Evolutionary conservation across 2,797 vertebrate species (phyloP).

Genomic region (Protosalanx chinensis): DNA sequence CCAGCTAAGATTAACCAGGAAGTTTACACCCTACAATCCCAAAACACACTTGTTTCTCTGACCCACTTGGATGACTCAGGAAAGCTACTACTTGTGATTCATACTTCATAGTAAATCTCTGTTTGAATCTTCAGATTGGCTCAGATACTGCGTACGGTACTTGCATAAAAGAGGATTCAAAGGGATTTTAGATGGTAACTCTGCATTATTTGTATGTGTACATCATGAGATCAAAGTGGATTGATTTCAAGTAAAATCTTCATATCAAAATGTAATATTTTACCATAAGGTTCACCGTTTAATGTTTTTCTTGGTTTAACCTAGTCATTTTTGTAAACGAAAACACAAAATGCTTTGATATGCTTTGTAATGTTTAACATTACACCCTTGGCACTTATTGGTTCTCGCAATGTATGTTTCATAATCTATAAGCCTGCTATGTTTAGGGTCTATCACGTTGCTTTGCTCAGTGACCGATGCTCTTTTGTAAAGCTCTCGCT

Average conservation of each 20-base stretch:
- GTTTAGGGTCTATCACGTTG: too few species aligned
- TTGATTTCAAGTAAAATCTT: constrained; percentile 13
- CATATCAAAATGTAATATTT: constrained; percentile 11
- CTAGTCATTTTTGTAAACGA: too few species aligned
- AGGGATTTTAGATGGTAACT: background rate
- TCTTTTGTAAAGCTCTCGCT: too few species aligned
- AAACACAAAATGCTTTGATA: too few species aligned
- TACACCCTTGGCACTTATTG: too few species aligned
- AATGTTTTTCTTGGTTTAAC: background rate
- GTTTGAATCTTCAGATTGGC: constrained; percentile 7
- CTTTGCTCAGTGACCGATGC: too few species aligned
- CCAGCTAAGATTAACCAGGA: constrained; percentile 40
- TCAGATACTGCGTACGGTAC: background rate
- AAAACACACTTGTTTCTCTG: constrained; percentile 54
- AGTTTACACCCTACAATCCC: constrained; percentile 24
- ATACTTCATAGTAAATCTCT: constrained; percentile 41
- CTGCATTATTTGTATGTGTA: constrained; percentile 26
- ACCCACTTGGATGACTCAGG: constrained; percentile 51
- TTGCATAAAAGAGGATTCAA: background rate
- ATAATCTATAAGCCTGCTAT: too few species aligned
- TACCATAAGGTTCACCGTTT: background rate
- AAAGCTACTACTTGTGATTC: constrained; percentile 39
- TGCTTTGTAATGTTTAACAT: background rate
- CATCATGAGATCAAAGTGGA: constrained; percentile 15
- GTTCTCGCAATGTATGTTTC: too few species aligned